Conservation (phyloP, 2,888 invertebrate species). For the Hirtodrosophila cameraria region DNA sequence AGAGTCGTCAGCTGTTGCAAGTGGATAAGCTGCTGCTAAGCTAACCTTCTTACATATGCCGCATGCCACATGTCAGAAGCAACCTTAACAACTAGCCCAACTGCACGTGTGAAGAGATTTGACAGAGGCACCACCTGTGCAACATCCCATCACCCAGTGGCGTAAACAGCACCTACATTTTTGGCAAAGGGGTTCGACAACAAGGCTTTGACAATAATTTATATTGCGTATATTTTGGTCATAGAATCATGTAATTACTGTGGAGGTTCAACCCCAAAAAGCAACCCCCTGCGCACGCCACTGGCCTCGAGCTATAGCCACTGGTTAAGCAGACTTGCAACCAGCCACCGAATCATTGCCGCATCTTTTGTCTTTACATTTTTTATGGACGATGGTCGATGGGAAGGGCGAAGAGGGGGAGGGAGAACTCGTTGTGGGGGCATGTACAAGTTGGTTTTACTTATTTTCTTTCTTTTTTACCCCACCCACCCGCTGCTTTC, state of each 20-base stretch:
- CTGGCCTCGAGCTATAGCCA: not conserved
- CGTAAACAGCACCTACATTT: too few relatives aligned
- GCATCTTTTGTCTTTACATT: constrained; percentile 68
- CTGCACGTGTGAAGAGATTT: constrained; percentile 50
- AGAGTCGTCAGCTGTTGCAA: constrained; percentile 47
- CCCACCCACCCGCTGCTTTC: not conserved
- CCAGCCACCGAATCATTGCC: constrained; percentile 42
- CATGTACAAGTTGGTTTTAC: constrained; percentile 24
- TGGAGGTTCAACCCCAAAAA: not conserved
- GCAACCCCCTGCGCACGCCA: not conserved
- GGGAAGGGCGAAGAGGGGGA: not conserved
- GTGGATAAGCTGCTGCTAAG: constrained; percentile 70
- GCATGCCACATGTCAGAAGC: constrained; percentile 40
- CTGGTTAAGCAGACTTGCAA: constrained; percentile 1
- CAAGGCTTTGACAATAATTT: too few relatives aligned
- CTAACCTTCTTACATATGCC: constrained; percentile 58
- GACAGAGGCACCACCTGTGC: constrained; percentile 27
- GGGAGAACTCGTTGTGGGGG: not conserved
- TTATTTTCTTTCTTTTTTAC: constrained; percentile 9
- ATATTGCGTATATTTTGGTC: too few relatives aligned
- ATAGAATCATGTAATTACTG: too few relatives aligned
- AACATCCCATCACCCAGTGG: not conserved
- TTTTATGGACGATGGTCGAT: constrained; percentile 7
- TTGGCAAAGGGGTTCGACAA: too few relatives aligned
- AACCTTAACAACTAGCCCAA: constrained; percentile 35